A percentile compares a stretch with the other conserved stretches of the same genome.
phyloP scores from a whole-genome alignment of 2,113 vertebrate species.

The Sapayoa aenigma region DNA sequence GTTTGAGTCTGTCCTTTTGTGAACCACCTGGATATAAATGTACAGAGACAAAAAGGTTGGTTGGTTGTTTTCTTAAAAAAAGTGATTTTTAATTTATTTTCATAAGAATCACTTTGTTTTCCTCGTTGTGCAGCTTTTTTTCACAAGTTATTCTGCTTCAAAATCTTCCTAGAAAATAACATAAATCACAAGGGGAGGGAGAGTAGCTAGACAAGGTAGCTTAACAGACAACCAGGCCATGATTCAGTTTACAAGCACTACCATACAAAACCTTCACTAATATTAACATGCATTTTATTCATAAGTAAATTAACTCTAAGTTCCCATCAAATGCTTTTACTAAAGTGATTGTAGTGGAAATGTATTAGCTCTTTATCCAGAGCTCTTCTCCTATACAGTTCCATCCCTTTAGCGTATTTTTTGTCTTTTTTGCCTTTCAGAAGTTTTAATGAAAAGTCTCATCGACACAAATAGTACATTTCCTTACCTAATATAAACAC shows the following conservation, averaged over 20 bases:
- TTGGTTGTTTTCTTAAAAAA: neutral
- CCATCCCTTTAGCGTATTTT: neutral
- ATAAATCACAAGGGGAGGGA: neutral
- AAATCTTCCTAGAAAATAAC: neutral
- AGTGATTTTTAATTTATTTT: neutral
- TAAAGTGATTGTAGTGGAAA: neutral
- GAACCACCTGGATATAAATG: neutral
- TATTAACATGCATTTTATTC: constrained; percentile 4
- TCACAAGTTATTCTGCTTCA: neutral
- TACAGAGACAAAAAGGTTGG: neutral
- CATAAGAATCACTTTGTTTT: neutral
- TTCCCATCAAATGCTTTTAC: neutral
- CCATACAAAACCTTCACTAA: neutral
- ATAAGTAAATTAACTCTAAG: neutral
- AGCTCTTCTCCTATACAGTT: neutral
- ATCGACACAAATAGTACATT: constrained; percentile 39
- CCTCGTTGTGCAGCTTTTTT: neutral
- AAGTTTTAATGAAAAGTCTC: constrained; percentile 23
- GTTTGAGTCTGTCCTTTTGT: neutral
- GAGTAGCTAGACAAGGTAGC: neutral
- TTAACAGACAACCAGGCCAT: neutral
- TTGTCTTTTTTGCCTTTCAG: neutral
- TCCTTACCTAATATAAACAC: constrained; percentile 65
- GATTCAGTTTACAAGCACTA: neutral
- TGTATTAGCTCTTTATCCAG: neutral